Evolutionary conservation across 2,113 vertebrate genomes (phyloP), one percentile per base, ranked within the genome.

Genomic region (Apus apus): DNA sequence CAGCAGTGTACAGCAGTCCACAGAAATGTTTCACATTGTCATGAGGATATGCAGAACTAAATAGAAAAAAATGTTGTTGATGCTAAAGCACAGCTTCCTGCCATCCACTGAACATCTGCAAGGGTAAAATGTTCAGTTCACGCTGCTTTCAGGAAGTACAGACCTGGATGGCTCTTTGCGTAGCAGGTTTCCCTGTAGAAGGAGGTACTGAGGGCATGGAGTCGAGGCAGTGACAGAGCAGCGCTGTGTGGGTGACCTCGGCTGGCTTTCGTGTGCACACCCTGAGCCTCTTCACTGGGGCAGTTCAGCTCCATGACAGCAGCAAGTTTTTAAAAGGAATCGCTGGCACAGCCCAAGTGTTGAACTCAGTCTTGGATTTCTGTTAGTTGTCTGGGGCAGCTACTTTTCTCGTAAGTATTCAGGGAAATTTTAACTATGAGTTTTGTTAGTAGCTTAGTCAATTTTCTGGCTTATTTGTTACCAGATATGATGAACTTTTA

Each of bases 271-370:
- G 1, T 7, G 12, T 10, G 2, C 12, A 6, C 7, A 8, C 13
- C 6, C 18, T 8, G 21, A 62, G 17, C 13, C 8, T 66, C 46
- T 25, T 27, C 26, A 3, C 30, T 65, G 51, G 20, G 61, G 32
- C 27, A 6, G 27, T 17, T 84, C 43, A 43, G 29, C 25, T 56
- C 29, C 6, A 1, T 19, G 50, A 32, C 4, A 19, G 13, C 13
- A 48, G 6, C 0, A 2, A 36, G 7, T 13, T 40, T 76, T 40
- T 32, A 25, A 43, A 66, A 48, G 17, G 32, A 75, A 36, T 17
- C 0, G 0, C 15, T 64, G 32, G 13, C 34, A 13, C 20, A 68
- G 40, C 25, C 16, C 45, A 19, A 30, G 22, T 8, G 3, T 15
- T 65, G 12, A 74, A 51, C 38, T 32, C 1, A 3, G 60, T 46